These are phyloP conservation scores for Clarias magur DNA, from an alignment of 2,113 vertebrate species.

Conservation along the genomic window DNA sequence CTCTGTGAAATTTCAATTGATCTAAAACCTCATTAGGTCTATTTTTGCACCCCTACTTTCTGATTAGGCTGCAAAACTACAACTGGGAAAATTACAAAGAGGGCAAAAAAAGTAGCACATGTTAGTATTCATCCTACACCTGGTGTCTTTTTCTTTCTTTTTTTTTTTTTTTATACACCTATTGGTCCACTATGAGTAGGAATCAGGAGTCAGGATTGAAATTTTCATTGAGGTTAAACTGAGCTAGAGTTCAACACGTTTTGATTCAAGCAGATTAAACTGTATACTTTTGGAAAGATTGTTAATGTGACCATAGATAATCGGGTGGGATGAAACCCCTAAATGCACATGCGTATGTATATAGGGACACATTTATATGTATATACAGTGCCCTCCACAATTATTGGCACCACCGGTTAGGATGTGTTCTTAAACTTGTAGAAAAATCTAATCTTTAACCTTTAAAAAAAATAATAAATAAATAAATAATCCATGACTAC, in stretches of 20 bases:
- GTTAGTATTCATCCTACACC: neutral
- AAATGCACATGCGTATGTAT: too few species aligned
- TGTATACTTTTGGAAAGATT: neutral
- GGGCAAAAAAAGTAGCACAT: neutral
- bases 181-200: neutral
- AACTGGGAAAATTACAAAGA: conserved; percentile 15
- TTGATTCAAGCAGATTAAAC: neutral
- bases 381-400: too few species aligned
- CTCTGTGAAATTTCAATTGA: conserved; percentile 32
- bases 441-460: too few species aligned
- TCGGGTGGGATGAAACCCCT: too few species aligned
- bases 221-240: neutral
- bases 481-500: too few species aligned
- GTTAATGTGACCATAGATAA: neutral
- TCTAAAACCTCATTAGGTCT: conserved; percentile 30
- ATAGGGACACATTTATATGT: too few species aligned
- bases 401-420: too few species aligned
- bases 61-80: conserved; percentile 3
- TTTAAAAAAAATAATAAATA: too few species aligned
- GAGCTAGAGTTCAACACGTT: too few species aligned
- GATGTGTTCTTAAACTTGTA: too few species aligned
- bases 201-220: neutral
- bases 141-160: neutral
- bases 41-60: neutral
- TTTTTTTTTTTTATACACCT: neutral